Base-by-base conservation (phyloP, 2,797 vertebrate genomes). In the Craterocephalus amniculus region DNA sequence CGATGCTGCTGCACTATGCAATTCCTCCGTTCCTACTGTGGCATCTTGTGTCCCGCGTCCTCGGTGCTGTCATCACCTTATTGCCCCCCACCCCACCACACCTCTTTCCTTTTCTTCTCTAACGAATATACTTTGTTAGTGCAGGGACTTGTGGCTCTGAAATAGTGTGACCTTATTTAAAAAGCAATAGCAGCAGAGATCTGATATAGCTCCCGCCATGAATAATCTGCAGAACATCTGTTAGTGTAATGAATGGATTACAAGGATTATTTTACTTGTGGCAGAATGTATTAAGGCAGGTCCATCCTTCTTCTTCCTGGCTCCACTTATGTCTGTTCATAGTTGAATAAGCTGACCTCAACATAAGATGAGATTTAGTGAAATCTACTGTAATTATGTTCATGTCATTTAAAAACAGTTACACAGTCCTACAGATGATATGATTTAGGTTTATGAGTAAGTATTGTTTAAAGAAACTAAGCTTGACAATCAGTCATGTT, bases 1-100 rank as follows among this genome's bases (percentile, higher is more conserved):
- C 3, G 34, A 84, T 43, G 79, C 78, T 56, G 73, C 81, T 63
- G 63, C 87, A 80, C 92, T 91, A 92, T 92, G 92, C 92, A 93
- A 92, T 72, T 57, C 82, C 63, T 72, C 38, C 26, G 68, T 72
- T 79, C 75, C 26, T 52, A 63, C 81, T 3, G 55, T 59, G 20
- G 59, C 79, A 51, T 74, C 60, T 48, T 12, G 52, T 75, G 63
- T 83, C 58, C 54, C 18, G 4, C 63, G 70, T 84, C 83, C 63
- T 80, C 63, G 77, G 80, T 70, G 75, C 68, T 70, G 60, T 70
- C 29, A 24, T 48, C 83, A 67, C 75, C 76, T 79, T 62, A 61
- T 67, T 51, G 63, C 24, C 61, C 74, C 72, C n/a, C 45, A n/a
- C n/a, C n/a, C n/a, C n/a, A n/a, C n/a, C n/a, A n/a, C n/a, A n/a